These are phyloP conservation scores for Sciurus niger DNA, from an alignment of 2,113 vertebrate species.

Conservation along the genomic window DNA sequence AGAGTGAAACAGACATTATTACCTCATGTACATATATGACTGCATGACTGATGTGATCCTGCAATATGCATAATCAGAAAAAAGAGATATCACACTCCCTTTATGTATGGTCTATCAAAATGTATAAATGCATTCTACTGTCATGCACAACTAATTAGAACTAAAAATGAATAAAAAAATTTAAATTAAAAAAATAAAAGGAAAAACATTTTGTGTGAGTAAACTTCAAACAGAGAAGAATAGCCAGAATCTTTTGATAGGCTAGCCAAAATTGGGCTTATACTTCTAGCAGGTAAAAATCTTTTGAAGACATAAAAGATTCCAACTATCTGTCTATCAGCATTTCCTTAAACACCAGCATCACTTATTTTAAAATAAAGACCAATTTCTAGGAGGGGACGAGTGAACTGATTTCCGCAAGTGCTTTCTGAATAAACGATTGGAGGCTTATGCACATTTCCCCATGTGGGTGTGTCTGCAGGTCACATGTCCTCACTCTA, in stretches of 20 bases:
- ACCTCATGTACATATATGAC: no score
- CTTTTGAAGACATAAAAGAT: neutral
- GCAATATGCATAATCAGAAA: no score
- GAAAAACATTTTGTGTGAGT: neutral
- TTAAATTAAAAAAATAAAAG: no score
- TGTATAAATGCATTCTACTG: no score
- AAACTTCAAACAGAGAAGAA: neutral
- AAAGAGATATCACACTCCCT: no score
- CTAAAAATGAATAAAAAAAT: no score
- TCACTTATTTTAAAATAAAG: neutral
- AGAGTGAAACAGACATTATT: no score
- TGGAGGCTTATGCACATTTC: neutral
- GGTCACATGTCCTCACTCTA: neutral
- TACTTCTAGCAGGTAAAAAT: neutral
- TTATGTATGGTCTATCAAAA: no score
- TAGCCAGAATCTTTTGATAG: neutral
- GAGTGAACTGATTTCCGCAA: neutral
- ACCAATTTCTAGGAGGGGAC: neutral
- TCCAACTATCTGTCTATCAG: neutral
- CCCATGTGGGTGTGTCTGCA: neutral
- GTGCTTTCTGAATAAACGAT: neutral
- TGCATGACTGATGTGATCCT: no score
- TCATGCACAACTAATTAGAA: no score
- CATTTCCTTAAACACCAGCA: neutral
- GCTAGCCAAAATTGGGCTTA: neutral